Evolutionary conservation across 2,888 invertebrate species (phyloP), one percentile per base, ranked within the genome.

Genomic region (Physocephala rufipes): DNA sequence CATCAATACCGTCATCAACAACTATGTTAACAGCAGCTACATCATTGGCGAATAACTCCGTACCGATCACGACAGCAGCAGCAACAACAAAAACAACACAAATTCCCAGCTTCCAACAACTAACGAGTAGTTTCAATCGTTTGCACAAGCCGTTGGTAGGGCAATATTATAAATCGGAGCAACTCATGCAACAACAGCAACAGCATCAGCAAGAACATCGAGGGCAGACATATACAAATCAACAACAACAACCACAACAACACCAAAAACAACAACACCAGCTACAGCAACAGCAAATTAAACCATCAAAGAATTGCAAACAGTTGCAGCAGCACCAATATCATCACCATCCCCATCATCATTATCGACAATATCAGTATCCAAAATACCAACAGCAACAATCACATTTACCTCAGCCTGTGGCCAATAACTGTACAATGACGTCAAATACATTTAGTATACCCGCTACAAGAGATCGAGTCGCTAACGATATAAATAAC

Each of bases 61-160:
- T 16, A 24, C 21, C 13, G 21, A 55, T 13, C 26, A n/a, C 55
- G 64, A 70, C 77, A 78, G 74, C 76, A 75, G 71, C 78, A 76
- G 74, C 76, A 72, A 77, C 75, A 71, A 73, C 74, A 73, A 76
- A 75, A 72, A 72, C 81, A 74, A 81, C 85, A 72, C 86, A 85
- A 78, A 86, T 86, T 81, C 85, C 86, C 71, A 84, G 82, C 77
- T 85, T 83, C 75, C 73, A 77, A 36, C 4, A 36, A 63, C 63
- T 36, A 28, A 70, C 51, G 28, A 68, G 36, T 49, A 75, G 73
- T 75, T 67, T 47, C 47, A 67, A 61, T 59, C 67, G 68, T 43
- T 51, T 68, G 36, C 45, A 61, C 36, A 68, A 68, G 51, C 24
- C 62, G 51, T 51, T 45, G 13, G 16, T 45, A 45, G 53, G 53